A percentile compares a stretch with the other conserved stretches of the same genome.
Evolutionary conservation across 2,888 invertebrate species (phyloP).

Genomic region (Cephonodes hylas): DNA sequence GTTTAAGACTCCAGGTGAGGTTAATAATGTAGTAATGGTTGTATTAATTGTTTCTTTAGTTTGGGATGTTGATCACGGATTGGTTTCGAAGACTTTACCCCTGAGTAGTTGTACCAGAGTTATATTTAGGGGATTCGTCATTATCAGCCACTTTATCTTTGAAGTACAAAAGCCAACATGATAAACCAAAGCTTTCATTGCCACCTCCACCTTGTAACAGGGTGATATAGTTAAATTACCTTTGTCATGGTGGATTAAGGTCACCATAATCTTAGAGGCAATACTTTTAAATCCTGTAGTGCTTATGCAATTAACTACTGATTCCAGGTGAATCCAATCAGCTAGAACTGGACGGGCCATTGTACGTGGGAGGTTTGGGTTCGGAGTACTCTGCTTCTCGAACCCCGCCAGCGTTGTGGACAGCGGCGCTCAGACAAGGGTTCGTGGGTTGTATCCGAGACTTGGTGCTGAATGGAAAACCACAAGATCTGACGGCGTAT

Average conservation of each 20-base stretch:
- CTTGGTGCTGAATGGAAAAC: slow-evolving; percentile 91
- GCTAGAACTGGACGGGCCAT: slow-evolving; percentile 91
- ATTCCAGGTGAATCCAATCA: slow-evolving; percentile 90
- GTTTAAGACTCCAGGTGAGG: slow-evolving; percentile 90
- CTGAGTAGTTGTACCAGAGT: too few species aligned
- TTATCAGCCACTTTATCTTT: too few species aligned
- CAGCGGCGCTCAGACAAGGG: slow-evolving; percentile 92
- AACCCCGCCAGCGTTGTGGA: slow-evolving; percentile 94
- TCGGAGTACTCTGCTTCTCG: slow-evolving; percentile 88
- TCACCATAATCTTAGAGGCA: slow-evolving; percentile 23
- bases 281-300: slow-evolving; percentile 1
- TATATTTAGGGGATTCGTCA: too few species aligned
- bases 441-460: slow-evolving; percentile 97
- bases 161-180: too few species aligned
- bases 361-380: slow-evolving; percentile 94
- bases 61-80: too few species aligned
- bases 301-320: not conserved
- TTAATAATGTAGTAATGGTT: too few species aligned
- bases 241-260: too few species aligned
- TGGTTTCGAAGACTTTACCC: too few species aligned
- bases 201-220: too few species aligned
- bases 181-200: too few species aligned
- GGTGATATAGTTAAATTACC: too few species aligned
- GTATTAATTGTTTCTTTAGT: too few species aligned
- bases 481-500: slow-evolving; percentile 93